Conservation (phyloP, 2,113 vertebrate genomes). For the Peromyscus leucopus region DNA sequence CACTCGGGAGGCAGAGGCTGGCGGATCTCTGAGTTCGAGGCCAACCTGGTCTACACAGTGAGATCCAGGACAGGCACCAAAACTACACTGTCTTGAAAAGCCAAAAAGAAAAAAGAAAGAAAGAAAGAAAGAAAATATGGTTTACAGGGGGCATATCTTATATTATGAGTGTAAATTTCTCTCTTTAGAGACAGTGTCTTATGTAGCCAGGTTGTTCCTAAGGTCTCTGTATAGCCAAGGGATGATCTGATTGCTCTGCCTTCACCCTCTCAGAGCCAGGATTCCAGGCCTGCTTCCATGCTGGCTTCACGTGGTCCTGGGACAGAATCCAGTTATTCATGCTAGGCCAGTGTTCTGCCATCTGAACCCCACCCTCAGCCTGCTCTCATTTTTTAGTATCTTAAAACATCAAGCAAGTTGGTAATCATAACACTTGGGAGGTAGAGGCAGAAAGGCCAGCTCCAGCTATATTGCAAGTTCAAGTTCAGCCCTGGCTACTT, state of each 20-base stretch:
- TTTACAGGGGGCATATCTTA: not conserved
- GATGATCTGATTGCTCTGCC: not conserved
- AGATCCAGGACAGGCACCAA: not conserved
- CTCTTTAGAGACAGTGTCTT: not conserved
- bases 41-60: not conserved
- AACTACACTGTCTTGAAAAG: not conserved
- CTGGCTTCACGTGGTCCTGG: not conserved
- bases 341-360: not conserved
- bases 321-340: not conserved
- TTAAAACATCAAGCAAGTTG: not conserved
- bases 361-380: not conserved
- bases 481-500: not conserved
- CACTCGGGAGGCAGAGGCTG: not conserved
- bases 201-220: not conserved
- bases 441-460: not conserved
- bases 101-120: not conserved
- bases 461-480: not conserved
- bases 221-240: not conserved
- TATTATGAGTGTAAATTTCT: not conserved
- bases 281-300: not conserved
- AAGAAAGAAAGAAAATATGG: not conserved
- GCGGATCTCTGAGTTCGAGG: not conserved
- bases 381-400: not conserved
- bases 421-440: not conserved
- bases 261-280: not conserved